These are phyloP conservation scores for Probosciger aterrimus DNA, from an alignment of 2,113 vertebrate species.

Conservation along the genomic window DNA sequence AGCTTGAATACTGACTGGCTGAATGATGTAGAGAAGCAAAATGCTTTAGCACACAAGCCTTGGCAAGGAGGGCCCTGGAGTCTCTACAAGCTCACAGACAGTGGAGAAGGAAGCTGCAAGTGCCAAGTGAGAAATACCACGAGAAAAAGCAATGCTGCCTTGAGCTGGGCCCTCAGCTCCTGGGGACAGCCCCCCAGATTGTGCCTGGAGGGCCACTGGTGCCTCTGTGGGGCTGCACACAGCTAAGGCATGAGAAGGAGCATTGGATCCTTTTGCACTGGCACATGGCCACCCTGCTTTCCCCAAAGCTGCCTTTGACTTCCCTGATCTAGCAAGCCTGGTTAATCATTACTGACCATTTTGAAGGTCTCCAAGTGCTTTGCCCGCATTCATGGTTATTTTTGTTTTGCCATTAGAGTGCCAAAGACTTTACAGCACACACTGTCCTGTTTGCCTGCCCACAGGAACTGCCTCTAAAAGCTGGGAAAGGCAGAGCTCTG, in stretches of 20 bases:
- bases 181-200: background rate
- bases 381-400: background rate
- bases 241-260: background rate
- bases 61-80: background rate
- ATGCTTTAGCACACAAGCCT: background rate
- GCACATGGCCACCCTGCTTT: background rate
- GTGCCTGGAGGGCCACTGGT: background rate
- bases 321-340: background rate
- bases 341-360: conserved; percentile 40
- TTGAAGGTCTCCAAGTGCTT: background rate
- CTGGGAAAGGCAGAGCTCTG: background rate
- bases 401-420: background rate
- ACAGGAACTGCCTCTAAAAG: background rate
- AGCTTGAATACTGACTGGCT: background rate
- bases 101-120: background rate
- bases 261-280: background rate
- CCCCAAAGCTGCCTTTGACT: background rate
- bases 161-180: background rate
- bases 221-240: background rate
- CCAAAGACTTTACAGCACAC: background rate
- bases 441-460: background rate
- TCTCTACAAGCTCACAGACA: background rate
- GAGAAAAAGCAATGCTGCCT: background rate
- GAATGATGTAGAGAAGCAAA: background rate
- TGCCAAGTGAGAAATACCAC: background rate